Evolutionary conservation across 2,888 invertebrate genomes (phyloP).

Genomic region (Plagiodera versicolora): DNA sequence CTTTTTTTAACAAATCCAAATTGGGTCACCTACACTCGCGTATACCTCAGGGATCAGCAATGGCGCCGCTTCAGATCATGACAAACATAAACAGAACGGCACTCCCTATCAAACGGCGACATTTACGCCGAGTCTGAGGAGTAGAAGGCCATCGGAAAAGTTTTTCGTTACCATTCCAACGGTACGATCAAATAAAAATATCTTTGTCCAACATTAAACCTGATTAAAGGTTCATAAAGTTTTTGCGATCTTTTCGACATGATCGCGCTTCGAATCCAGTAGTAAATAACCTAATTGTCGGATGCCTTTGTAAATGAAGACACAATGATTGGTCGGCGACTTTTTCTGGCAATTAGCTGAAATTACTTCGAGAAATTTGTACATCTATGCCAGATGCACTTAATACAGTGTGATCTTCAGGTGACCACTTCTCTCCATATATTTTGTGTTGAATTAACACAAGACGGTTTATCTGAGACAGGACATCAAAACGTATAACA

Average conservation of each 20-base stretch:
- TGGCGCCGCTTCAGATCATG: neutral
- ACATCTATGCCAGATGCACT: neutral
- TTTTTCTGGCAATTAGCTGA: slow-evolving; percentile 35
- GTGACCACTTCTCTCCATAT: too few species aligned
- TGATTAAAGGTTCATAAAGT: slow-evolving; percentile 33
- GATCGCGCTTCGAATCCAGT: slow-evolving; percentile 32
- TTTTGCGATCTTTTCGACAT: slow-evolving; percentile 30
- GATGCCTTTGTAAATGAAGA: slow-evolving; percentile 46
- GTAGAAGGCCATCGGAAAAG: neutral
- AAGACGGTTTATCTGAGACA: too few species aligned
- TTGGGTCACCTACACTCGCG: neutral
- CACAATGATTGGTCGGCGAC: slow-evolving; percentile 37
- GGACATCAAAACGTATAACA: too few species aligned
- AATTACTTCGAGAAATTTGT: slow-evolving; percentile 26
- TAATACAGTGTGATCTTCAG: too few species aligned
- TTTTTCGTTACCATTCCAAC: slow-evolving; percentile 3
- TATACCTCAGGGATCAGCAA: neutral
- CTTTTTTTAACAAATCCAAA: too few species aligned
- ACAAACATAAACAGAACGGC: neutral
- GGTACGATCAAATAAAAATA: slow-evolving; percentile 26
- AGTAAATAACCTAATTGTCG: slow-evolving; percentile 46
- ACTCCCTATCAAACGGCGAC: neutral
- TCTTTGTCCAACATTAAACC: slow-evolving; percentile 27
- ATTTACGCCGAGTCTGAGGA: neutral
- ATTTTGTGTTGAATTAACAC: too few species aligned